phyloP scores from a whole-genome alignment of 23 tunicate species.

The Halocynthia aurantium region DNA sequence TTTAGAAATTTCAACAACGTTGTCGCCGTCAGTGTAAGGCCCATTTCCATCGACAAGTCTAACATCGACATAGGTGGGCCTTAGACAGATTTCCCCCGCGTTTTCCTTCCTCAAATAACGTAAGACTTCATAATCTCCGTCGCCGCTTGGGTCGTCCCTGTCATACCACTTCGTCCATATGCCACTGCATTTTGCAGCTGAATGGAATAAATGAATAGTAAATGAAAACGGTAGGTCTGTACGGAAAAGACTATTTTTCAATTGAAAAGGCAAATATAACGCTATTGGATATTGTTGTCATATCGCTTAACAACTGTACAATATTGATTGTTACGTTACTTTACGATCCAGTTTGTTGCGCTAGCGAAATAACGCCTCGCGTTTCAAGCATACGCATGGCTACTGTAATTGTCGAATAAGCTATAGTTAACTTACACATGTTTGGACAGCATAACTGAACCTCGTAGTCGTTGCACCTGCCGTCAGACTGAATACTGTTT shows the following conservation, averaged over 20 bases:
- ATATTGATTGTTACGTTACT: too few relatives aligned
- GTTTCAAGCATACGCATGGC: too few relatives aligned
- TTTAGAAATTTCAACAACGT: not conserved
- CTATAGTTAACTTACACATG: too few relatives aligned
- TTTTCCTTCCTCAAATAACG: not conserved
- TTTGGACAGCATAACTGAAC: conserved; percentile 15
- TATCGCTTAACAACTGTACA: too few relatives aligned
- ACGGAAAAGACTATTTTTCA: too few relatives aligned
- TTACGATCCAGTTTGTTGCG: too few relatives aligned
- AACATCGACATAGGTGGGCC: conserved; percentile 6
- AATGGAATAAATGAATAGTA: too few relatives aligned
- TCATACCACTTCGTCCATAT: conserved; percentile 17
- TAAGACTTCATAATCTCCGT: conserved; percentile 12
- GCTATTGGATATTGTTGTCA: too few relatives aligned
- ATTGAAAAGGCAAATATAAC: too few relatives aligned
- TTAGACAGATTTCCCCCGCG: not conserved
- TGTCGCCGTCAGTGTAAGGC: not conserved
- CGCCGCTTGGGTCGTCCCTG: conserved; percentile 12
- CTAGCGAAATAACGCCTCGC: too few relatives aligned
- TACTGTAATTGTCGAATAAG: too few relatives aligned
- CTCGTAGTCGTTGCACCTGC: conserved; percentile 14
- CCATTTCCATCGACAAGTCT: not conserved
- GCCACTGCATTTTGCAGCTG: not conserved
- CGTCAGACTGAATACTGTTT: conserved; percentile 3
- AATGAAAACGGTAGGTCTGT: too few relatives aligned